Evolutionary conservation across 2,888 invertebrate species (phyloP).

Genomic region (Brenthis daphne): DNA sequence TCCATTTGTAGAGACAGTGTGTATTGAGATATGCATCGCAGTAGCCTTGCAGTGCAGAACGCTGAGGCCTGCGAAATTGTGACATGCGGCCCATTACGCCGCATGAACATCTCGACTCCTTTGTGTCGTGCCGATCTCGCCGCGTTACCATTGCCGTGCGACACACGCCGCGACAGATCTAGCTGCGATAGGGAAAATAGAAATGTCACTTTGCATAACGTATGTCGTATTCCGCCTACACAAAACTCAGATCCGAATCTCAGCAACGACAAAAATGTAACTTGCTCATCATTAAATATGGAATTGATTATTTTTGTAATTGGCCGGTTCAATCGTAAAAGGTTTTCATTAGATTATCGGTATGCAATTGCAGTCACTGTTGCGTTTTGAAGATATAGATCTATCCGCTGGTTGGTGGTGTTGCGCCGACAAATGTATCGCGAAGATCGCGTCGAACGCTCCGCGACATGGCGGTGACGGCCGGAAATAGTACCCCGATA

Average conservation of each 20-base stretch:
- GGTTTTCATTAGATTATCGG: constrained; percentile 71
- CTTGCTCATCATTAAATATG: constrained; percentile 25
- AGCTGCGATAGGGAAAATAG: constrained; percentile 76
- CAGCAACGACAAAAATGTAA: constrained; percentile 31
- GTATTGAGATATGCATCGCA: constrained; percentile 74
- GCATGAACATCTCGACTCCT: constrained; percentile 75
- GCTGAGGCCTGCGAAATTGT: constrained; percentile 64
- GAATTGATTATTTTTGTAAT: constrained; percentile 44
- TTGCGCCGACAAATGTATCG: constrained; percentile 80
- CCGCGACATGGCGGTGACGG: constrained; percentile 70
- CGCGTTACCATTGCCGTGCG: constrained; percentile 65
- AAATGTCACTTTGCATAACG: constrained; percentile 77
- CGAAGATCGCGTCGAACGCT: constrained; percentile 71
- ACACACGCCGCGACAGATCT: constrained; percentile 75
- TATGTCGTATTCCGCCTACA: constrained; percentile 62
- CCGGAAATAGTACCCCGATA: constrained; percentile 79
- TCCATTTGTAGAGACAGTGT: constrained; percentile 76
- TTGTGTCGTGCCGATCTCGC: constrained; percentile 74
- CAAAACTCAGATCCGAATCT: constrained; percentile 39
- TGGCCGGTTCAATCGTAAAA: constrained; percentile 51
- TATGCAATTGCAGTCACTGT: constrained; percentile 67
- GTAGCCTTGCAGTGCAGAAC: constrained; percentile 62
- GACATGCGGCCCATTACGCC: constrained; percentile 75
- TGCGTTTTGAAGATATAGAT: constrained; percentile 67
- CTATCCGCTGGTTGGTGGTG: constrained; percentile 53